Evolutionary conservation across 2,888 invertebrate genomes (phyloP).

Genomic region (Tenthredo distinguenda): DNA sequence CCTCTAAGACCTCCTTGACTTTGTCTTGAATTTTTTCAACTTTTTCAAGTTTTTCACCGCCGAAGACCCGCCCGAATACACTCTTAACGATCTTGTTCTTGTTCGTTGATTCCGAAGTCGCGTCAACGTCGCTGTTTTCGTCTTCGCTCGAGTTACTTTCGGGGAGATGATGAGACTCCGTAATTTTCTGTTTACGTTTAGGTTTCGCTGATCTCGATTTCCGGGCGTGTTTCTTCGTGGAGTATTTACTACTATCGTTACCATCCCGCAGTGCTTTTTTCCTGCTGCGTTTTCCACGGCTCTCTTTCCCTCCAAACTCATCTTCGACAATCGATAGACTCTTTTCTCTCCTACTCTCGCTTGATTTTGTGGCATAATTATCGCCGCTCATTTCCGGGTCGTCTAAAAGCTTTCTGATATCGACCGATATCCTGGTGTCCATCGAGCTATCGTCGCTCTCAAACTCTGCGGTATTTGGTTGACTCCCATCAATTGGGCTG

Average conservation of each 20-base stretch:
- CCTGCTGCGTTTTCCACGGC: neutral
- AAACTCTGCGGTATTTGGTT: constrained; percentile 60
- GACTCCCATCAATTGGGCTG: constrained; percentile 49
- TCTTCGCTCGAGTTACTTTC: constrained; percentile 58
- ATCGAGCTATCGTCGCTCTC: constrained; percentile 68
- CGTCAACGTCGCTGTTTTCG: constrained; percentile 66
- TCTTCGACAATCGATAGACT: neutral
- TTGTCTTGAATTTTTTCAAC: constrained; percentile 71
- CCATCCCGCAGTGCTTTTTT: neutral
- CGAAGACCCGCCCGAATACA: constrained; percentile 74
- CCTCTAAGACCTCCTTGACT: constrained; percentile 73
- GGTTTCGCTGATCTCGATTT: constrained; percentile 8
- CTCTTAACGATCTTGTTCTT: constrained; percentile 74
- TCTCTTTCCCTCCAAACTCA: neutral
- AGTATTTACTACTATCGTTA: neutral
- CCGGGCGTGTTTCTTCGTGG: neutral
- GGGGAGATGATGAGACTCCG: neutral
- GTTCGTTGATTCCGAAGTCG: constrained; percentile 62
- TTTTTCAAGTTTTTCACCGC: constrained; percentile 53
- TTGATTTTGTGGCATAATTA: constrained; percentile 53
- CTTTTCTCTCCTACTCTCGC: constrained; percentile 58
- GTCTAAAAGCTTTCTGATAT: constrained; percentile 66
- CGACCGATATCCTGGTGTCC: constrained; percentile 64
- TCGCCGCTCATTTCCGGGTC: constrained; percentile 65
- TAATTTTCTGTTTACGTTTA: neutral